phyloP scores from a whole-genome alignment of 2,797 vertebrate genomes.

The Galago senegalensis region DNA sequence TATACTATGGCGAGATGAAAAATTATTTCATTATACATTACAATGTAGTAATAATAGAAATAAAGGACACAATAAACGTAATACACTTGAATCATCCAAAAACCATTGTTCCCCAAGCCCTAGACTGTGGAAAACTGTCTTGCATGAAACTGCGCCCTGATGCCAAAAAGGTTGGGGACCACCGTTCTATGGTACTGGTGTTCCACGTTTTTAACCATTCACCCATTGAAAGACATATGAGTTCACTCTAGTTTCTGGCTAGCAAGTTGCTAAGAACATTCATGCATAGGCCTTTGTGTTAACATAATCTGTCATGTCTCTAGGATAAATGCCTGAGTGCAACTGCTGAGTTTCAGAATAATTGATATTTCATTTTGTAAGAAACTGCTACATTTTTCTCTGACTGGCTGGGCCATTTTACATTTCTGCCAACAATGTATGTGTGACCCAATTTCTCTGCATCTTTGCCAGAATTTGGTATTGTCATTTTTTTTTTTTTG shows the following conservation, averaged over 20 bases:
- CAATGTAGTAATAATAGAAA: no score
- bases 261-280: neutral
- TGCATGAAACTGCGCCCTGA: no score
- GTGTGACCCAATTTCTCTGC: neutral
- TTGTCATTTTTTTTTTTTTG: constrained; percentile 8
- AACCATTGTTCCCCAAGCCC: no score
- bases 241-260: neutral
- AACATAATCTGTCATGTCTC: neutral
- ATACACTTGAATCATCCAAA: no score
- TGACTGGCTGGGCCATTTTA: neutral
- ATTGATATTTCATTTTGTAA: neutral
- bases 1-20: no score
- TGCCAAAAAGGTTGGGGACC: no score
- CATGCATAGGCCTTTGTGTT: neutral
- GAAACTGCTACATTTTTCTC: neutral
- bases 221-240: neutral
- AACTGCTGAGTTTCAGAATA: neutral
- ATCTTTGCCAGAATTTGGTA: neutral
- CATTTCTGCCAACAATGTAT: neutral
- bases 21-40: no score
- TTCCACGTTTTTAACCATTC: neutral
- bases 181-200: neutral
- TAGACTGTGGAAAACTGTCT: no score
- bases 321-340: neutral
- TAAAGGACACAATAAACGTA: no score